Evolutionary conservation across 2,888 invertebrate species (phyloP).

Genomic region (Metopia argyrocephala): DNA sequence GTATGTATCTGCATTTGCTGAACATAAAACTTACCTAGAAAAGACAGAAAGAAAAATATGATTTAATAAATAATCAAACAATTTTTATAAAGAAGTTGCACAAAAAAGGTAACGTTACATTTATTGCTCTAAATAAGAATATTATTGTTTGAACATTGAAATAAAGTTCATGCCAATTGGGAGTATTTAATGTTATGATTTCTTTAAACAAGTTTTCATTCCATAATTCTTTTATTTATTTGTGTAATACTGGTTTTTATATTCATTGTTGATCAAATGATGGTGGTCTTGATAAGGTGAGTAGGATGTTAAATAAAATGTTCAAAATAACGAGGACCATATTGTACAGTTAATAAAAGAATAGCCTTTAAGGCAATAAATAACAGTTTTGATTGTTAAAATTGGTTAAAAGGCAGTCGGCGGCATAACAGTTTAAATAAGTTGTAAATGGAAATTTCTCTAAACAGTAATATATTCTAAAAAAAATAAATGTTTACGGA

Average conservation of each 20-base stretch:
- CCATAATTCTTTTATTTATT: neutral
- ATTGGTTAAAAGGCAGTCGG: constrained; percentile 7
- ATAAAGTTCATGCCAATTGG: neutral
- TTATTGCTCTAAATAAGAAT: no score
- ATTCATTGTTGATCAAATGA: neutral
- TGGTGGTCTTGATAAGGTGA: no score
- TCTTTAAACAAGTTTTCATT: neutral
- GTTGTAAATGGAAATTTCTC: constrained; percentile 39
- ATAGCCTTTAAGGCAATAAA: constrained; percentile 29
- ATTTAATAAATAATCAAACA: no score
- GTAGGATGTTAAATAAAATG: constrained; percentile 2
- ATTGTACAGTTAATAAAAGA: no score
- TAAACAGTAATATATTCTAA: no score
- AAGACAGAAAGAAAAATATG: neutral
- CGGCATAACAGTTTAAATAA: constrained; percentile 25
- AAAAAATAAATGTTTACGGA: no score
- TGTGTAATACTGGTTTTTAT: neutral
- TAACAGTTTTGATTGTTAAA: constrained; percentile 37
- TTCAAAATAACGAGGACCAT: neutral
- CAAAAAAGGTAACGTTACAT: neutral
- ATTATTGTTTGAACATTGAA: no score
- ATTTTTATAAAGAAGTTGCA: no score
- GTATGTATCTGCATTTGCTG: no score
- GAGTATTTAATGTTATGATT: neutral
- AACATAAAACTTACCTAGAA: no score